Base-by-base conservation (phyloP, 2,113 vertebrate genomes). In the Haplochromis vanheusdeni region DNA sequence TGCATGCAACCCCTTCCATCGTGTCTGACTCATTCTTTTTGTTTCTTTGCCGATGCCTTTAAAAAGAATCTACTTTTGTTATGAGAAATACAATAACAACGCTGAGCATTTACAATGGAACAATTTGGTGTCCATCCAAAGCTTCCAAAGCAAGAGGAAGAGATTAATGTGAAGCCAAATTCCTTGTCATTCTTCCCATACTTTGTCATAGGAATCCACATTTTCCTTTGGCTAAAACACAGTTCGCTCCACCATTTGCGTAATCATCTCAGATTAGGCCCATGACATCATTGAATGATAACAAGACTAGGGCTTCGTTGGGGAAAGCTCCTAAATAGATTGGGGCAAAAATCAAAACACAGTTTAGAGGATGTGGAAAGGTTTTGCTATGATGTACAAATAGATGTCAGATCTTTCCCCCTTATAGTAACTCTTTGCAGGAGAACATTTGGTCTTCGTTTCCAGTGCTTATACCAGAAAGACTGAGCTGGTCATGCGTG, bases 221-320 rank as follows among this genome's bases (percentile, higher is more conserved):
- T 92, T 94, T 95, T 94, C 90, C 91, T 88, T 92, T 12, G 40
- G 65, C 68, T 70, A 84, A 80, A 84, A 49, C 85, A 40, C 55
- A 70, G 85, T 83, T 85, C 54, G 73, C 88, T 82, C 80, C 80
- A 81, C 90, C 87, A 90, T 93, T 83, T 93, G 86, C 21, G 47
- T 92, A 93, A 95, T 92, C 84, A 90, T 88, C 85, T 81, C 81
- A 86, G 79, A 94, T 86, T 91, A 85, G 81, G 86, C 87, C 91
- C 84, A 93, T 94, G 94, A 95, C 91, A 91, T 96, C 94, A 95
- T 33, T 10, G 52, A 65, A 47, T 84, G 92, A 95, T 94, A 95
- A 93, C 92, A 92, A 85, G 82, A 62, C 60, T 21, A 88, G 84
- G 86, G 79, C 80, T 82, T 92, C 40, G 2, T 89, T 82, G 77